Conservation (phyloP, 2,113 vertebrate species). For the Atlantisia rogersi region DNA sequence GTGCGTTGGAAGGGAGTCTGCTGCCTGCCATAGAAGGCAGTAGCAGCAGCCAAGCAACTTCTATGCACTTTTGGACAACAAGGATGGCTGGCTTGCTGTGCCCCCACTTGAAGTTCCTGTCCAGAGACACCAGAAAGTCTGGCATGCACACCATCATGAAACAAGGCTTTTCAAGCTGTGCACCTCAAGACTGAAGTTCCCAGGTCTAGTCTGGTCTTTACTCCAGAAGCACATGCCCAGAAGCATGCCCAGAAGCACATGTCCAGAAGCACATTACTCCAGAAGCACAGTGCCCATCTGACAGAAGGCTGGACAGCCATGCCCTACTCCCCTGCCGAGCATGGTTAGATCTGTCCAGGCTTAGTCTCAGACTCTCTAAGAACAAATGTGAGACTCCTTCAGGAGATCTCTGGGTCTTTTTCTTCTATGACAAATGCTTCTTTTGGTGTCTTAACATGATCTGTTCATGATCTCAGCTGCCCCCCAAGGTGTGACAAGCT, state of each 20-base stretch:
- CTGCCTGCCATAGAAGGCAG: not conserved
- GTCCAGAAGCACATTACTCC: too few relatives aligned
- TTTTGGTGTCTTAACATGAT: not conserved
- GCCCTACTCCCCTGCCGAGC: not conserved
- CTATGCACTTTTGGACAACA: not conserved
- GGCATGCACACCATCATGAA: not conserved
- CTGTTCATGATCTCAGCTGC: not conserved
- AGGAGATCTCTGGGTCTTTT: not conserved
- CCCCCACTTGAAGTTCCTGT: not conserved
- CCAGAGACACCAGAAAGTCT: not conserved
- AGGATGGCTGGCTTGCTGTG: not conserved
- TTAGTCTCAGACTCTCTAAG: not conserved
- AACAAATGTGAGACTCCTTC: not conserved
- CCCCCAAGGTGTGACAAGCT: not conserved
- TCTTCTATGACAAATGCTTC: not conserved
- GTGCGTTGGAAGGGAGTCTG: not conserved
- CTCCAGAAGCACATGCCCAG: not conserved
- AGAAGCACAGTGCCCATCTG: not conserved
- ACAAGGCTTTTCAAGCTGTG: not conserved
- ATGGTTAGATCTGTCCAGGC: not conserved
- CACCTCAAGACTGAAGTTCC: not conserved
- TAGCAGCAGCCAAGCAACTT: not conserved
- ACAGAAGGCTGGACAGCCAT: not conserved
- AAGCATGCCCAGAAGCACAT: not conserved
- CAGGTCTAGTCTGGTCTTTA: not conserved